These are phyloP conservation scores for Oreochromis mossambicus DNA, from an alignment of 2,797 vertebrate genomes.

Conservation along the genomic window DNA sequence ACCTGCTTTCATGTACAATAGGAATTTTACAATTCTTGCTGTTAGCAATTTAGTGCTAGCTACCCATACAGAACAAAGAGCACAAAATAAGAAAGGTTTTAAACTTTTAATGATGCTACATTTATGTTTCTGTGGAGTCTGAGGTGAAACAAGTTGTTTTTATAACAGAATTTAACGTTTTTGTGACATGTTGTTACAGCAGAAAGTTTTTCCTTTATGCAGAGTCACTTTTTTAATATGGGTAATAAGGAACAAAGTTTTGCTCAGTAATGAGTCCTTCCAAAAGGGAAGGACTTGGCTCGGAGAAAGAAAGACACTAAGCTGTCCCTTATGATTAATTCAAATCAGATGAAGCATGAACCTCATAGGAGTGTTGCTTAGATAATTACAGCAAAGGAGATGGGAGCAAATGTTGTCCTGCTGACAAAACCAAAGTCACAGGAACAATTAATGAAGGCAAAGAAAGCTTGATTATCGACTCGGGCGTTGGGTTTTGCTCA, in stretches of 20 bases:
- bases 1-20: neutral
- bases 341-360: conserved; percentile 57
- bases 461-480: conserved; percentile 16
- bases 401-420: conserved; percentile 42
- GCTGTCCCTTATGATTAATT: conserved; percentile 67
- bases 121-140: neutral
- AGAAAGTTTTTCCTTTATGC: neutral
- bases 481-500: neutral
- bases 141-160: neutral
- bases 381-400: conserved; percentile 68
- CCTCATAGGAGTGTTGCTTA: conserved; percentile 49
- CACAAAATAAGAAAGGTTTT: neutral
- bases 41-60: neutral
- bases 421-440: conserved; percentile 48
- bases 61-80: neutral
- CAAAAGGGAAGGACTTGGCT: conserved; percentile 23
- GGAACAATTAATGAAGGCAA: conserved; percentile 50
- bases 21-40: neutral
- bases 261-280: conserved; percentile 37
- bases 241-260: conserved; percentile 20
- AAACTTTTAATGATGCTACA: neutral
- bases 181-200: conserved; percentile 9
- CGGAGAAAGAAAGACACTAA: conserved; percentile 41
- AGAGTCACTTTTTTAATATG: conserved; percentile 17
- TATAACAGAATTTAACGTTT: neutral